These are phyloP conservation scores for Cyrtonyx montezumae DNA, from an alignment of 2,113 vertebrate species.

Conservation along the genomic window DNA sequence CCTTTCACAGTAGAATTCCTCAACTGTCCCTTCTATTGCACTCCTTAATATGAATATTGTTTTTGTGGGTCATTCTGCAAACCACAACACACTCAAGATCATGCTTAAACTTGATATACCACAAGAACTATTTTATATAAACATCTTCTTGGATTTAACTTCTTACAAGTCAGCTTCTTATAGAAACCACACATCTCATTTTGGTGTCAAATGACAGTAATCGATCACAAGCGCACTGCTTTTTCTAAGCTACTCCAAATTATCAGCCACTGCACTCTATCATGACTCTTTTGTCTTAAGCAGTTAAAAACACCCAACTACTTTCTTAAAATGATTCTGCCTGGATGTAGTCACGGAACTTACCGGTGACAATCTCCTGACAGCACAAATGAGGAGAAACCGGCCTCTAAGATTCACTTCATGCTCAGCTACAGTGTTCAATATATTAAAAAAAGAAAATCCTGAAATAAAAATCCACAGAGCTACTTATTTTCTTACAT, in stretches of 20 bases:
- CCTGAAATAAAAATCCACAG: neutral
- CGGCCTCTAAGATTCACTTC: neutral
- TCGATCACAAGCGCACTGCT: neutral
- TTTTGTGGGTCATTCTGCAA: neutral
- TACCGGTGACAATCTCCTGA: neutral
- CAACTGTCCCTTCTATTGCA: neutral
- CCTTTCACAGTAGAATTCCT: neutral
- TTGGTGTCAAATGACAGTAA: neutral
- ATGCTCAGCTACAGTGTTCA: neutral
- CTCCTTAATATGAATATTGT: neutral
- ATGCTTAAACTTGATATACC: neutral
- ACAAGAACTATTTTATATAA: neutral
- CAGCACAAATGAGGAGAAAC: neutral
- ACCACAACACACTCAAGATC: neutral
- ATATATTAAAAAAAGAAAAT: neutral
- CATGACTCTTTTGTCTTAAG: neutral
- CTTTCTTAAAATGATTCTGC: neutral
- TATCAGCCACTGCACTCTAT: neutral
- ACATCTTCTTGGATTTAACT: neutral
- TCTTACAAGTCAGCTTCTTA: neutral
- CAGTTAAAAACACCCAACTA: neutral
- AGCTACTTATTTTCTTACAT: neutral
- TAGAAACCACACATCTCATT: neutral
- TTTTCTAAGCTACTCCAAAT: neutral
- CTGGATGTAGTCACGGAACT: neutral